Percentiles rank a stretch among this genome's conserved stretches.
phyloP scores from a whole-genome alignment of 2,113 vertebrate genomes.

The Cyanoramphus novaezelandiae region DNA sequence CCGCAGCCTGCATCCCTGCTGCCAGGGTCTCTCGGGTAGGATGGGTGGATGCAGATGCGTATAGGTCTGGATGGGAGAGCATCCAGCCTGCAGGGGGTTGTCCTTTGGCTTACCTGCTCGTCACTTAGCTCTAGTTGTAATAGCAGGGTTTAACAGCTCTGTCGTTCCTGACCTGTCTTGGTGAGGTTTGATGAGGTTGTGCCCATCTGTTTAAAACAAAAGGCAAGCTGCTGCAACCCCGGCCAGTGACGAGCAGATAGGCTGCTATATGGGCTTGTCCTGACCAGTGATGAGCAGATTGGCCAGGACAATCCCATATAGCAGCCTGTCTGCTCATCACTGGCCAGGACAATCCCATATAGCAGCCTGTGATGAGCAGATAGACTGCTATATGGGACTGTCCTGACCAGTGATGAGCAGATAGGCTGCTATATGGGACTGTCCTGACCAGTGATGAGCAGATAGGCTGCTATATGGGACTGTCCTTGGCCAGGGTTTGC shows the following conservation, averaged over 20 bases:
- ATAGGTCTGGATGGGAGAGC: not conserved
- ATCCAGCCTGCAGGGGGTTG: not conserved
- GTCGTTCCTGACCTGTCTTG: not conserved
- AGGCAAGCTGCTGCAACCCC: not conserved
- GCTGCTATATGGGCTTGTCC: rapidly evolving
- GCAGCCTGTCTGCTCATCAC: too few species aligned
- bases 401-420: not conserved
- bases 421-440: rapidly evolving
- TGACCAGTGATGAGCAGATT: too few species aligned
- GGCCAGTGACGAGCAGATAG: rapidly evolving
- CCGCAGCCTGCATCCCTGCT: not conserved
- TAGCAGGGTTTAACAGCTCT: not conserved
- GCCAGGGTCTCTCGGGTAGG: rapidly evolving
- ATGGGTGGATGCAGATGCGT: rapidly evolving
- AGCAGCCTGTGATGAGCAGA: not conserved
- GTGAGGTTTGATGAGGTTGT: not conserved
- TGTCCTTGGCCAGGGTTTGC: not conserved
- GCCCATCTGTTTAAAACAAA: too few species aligned
- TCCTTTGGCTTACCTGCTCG: not conserved
- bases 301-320: too few species aligned
- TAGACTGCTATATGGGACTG: rapidly evolving
- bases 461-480: rapidly evolving
- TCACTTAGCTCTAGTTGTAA: not conserved
- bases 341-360: too few species aligned
- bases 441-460: not conserved